Conservation (phyloP, 1,140 invertebrate genomes). For the Meloidogyne exigua region DNA sequence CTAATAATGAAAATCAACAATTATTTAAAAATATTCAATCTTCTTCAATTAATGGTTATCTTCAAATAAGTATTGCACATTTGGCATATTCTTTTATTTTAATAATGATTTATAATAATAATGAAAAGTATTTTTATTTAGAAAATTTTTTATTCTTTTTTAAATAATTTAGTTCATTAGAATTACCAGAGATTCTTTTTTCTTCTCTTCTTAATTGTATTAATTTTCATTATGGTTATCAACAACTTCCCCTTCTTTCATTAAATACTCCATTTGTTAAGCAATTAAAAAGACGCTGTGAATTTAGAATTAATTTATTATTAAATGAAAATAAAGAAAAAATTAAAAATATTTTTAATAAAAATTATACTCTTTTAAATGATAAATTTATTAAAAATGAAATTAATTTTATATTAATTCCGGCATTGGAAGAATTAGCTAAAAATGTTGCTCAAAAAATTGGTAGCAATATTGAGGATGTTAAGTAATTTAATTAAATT, state of each 20-base stretch:
- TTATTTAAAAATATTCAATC: slow-evolving; percentile 7
- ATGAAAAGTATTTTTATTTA: background rate
- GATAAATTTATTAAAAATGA: background rate
- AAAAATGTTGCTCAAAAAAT: background rate
- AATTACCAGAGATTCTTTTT: slow-evolving; percentile 9
- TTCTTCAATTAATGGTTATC: background rate
- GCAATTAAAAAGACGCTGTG: slow-evolving; percentile 13
- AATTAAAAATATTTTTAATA: background rate
- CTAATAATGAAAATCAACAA: background rate
- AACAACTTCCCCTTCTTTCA: slow-evolving; percentile 19
- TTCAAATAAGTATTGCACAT: background rate
- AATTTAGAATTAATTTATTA: slow-evolving; percentile 14
- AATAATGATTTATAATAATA: slow-evolving; percentile 10
- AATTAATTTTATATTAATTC: background rate
- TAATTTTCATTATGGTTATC: slow-evolving; percentile 19
- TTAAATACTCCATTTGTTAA: slow-evolving; percentile 9
- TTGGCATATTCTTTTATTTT: slow-evolving; percentile 5
- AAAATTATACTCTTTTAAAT: background rate
- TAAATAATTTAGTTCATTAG: background rate
- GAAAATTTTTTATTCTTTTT: background rate
- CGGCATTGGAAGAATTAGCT: background rate
- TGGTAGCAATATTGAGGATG: background rate
- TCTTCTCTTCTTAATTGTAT: slow-evolving; percentile 3
- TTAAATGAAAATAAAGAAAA: slow-evolving; percentile 1
- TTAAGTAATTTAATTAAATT: background rate